A percentile compares a stretch with the other conserved stretches of the same genome.
Evolutionary conservation across 1,140 invertebrate genomes (phyloP).

Genomic region (Drosophila willistoni): DNA sequence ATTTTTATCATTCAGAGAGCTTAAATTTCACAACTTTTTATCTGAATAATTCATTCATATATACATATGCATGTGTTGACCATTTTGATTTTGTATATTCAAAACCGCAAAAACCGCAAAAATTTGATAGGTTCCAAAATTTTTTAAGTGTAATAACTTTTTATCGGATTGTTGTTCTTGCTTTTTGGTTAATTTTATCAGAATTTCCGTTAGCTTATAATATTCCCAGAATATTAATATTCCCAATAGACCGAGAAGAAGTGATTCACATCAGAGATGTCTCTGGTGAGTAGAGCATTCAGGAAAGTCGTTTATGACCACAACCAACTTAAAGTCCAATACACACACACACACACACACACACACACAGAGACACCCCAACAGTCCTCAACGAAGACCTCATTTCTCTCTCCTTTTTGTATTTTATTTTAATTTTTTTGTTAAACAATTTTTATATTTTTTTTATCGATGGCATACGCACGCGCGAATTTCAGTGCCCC

Average conservation of each 20-base stretch:
- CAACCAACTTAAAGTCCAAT: slow-evolving; percentile 25
- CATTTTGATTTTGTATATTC: background rate
- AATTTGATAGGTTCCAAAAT: background rate
- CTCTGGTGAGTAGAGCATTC: slow-evolving; percentile 59
- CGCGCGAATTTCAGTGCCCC: slow-evolving; percentile 78
- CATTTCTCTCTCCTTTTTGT: slow-evolving; percentile 49
- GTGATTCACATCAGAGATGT: slow-evolving; percentile 34
- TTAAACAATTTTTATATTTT: slow-evolving; percentile 74
- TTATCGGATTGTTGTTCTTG: background rate
- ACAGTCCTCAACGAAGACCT: slow-evolving; percentile 60
- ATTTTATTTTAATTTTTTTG: slow-evolving; percentile 57
- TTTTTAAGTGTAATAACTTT: background rate
- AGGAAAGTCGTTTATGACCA: slow-evolving; percentile 49
- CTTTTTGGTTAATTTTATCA: background rate
- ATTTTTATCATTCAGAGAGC: background rate
- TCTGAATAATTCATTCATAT: background rate
- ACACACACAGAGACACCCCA: slow-evolving; percentile 25
- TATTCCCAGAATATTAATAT: background rate
- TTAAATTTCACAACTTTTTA: background rate
- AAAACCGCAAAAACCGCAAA: background rate
- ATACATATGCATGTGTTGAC: background rate
- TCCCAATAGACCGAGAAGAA: background rate
- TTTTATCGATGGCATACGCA: slow-evolving; percentile 80
- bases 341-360: slow-evolving; percentile 28
- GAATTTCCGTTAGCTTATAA: background rate